Base-by-base conservation (phyloP, 2,888 invertebrate genomes). In the Sinelater perroti region DNA sequence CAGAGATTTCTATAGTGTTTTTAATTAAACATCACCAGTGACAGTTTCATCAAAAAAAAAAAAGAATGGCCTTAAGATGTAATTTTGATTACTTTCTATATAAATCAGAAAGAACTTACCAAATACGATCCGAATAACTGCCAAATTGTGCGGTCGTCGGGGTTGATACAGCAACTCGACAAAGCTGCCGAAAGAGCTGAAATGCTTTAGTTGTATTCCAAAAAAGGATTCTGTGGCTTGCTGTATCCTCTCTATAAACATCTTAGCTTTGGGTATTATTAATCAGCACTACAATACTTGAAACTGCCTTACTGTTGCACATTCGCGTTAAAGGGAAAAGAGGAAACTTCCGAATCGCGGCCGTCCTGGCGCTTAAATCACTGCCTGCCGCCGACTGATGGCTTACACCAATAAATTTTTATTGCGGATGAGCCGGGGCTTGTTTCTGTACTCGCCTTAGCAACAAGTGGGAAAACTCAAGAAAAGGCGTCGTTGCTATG, bases 141-240 rank as follows among this genome's bases (percentile, higher is more conserved):
- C 93, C 51, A 95, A 81, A 64, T 90, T 88, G 0, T 91, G 85
- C 0, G 91, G 85, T 79, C 94, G 90, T 26, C 83, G 85, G 0
- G 88, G 88, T 38, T 78, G 74, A 70, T 87, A 83, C 74, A 91
- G 77, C 66, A 86, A 83, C 31, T 72, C 67, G 0, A 82, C 79
- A 16, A 89, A 74, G 13, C 67, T 61, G 6, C 56, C 40, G 24
- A 50, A 54, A 33, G 24, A 28, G 26, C 14, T 31, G 7, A 54
- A 10, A 36, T 51, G 17, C 35, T 36, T 71, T 64, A 79, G 45
- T 18, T 36, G 2, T 26, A 53, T 45, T 5, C 28, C 45, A 53
- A 53, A 45, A 26, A 53, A 53, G 14, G 17, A 26, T 36, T 45
- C 53, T 3, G 45, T 26, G 26, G 18, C 36, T 1, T 4, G 2